Evolutionary conservation across 2,113 vertebrate genomes (phyloP).

Genomic region (Acrocephalus kingi): DNA sequence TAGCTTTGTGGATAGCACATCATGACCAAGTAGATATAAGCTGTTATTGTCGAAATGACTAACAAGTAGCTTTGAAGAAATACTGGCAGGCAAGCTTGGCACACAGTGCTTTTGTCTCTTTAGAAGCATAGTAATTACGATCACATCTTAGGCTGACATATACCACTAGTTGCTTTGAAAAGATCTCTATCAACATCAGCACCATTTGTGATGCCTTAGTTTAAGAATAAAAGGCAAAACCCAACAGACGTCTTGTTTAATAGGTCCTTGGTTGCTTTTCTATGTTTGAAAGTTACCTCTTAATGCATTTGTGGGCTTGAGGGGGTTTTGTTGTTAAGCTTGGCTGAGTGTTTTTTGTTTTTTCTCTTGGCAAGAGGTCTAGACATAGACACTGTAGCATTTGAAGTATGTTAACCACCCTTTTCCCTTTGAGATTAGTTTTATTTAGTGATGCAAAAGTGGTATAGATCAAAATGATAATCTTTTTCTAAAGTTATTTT

Average conservation of each 20-base stretch:
- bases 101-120: background rate
- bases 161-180: slow-evolving; percentile 45
- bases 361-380: slow-evolving; percentile 8
- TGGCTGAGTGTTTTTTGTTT: background rate
- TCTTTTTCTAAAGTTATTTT: slow-evolving; percentile 52
- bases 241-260: background rate
- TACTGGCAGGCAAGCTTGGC: background rate
- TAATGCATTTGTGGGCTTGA: background rate
- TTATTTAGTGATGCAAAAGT: slow-evolving; percentile 39
- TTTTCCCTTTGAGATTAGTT: slow-evolving; percentile 33
- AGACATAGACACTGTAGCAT: background rate
- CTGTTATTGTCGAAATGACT: slow-evolving; percentile 9
- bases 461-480: slow-evolving; percentile 1
- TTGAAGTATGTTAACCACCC: slow-evolving; percentile 19
- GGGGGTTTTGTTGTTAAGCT: background rate
- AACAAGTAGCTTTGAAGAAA: slow-evolving; percentile 44
- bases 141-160: slow-evolving; percentile 5
- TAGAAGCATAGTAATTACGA: background rate
- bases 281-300: background rate
- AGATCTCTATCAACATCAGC: background rate
- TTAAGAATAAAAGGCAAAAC: background rate
- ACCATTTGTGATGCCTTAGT: background rate
- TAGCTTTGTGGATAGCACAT: background rate
- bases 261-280: background rate
- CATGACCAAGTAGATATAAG: background rate